Percentiles rank a stretch among this genome's conserved stretches.
Evolutionary conservation across 2,797 vertebrate species (phyloP).

Genomic region (Amblyraja radiata): DNA sequence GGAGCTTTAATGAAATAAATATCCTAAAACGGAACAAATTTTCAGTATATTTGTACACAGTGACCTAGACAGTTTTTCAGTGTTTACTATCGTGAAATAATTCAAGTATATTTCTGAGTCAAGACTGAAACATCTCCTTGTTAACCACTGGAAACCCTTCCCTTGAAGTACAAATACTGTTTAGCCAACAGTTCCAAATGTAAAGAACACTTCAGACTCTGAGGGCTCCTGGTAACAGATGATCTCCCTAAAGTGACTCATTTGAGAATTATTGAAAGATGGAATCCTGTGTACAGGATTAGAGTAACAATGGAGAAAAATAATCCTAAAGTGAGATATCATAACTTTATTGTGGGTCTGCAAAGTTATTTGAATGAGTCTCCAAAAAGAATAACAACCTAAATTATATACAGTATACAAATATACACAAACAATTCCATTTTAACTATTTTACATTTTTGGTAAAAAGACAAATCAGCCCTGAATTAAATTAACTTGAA

Average conservation of each 20-base stretch:
- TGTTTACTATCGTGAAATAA: background rate
- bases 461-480: background rate
- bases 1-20: background rate
- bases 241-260: background rate
- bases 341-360: background rate
- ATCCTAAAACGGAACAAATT: background rate
- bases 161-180: background rate
- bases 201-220: background rate
- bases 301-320: background rate
- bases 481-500: background rate
- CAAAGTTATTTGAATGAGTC: background rate
- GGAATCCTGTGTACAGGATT: background rate
- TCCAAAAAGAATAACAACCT: background rate
- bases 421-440: background rate
- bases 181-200: background rate
- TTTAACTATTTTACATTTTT: background rate
- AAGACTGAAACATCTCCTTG: background rate
- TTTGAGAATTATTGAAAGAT: background rate
- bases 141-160: background rate
- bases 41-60: background rate
- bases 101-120: background rate
- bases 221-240: background rate
- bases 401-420: background rate
- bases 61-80: background rate
- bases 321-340: background rate